phyloP scores from a whole-genome alignment of 1,140 invertebrate genomes.

The Procambarus virginalis region DNA sequence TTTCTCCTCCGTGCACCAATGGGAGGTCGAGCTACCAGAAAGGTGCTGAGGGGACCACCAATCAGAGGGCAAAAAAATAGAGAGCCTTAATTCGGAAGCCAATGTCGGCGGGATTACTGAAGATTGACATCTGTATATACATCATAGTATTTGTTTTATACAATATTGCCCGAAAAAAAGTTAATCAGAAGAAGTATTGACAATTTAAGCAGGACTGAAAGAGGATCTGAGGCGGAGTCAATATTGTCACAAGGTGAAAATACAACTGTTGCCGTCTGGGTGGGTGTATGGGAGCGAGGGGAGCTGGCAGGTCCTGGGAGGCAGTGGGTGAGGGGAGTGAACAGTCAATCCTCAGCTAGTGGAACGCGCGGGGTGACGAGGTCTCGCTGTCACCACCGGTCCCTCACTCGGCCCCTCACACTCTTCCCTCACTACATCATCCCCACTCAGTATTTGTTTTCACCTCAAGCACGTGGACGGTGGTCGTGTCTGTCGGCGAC shows the following conservation, averaged over 20 bases:
- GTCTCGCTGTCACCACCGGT: slow-evolving; percentile 46
- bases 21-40: neutral
- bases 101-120: slow-evolving; percentile 1
- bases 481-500: neutral
- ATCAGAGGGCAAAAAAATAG: slow-evolving; percentile 14
- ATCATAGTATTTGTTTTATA: neutral
- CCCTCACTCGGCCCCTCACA: neutral
- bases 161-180: neutral
- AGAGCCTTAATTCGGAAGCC: slow-evolving; percentile 37
- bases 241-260: no score
- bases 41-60: slow-evolving; percentile 30
- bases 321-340: slow-evolving; percentile 20
- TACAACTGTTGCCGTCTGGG: slow-evolving; percentile 25
- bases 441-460: neutral
- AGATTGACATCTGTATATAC: slow-evolving; percentile 14
- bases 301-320: slow-evolving; percentile 18
- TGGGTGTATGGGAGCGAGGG: slow-evolving; percentile 3
- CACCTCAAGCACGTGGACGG: neutral
- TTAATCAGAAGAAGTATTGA: neutral
- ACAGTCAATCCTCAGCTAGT: slow-evolving; percentile 59
- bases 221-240: neutral
- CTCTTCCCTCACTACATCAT: neutral
- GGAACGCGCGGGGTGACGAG: slow-evolving; percentile 22
- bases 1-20: neutral
- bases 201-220: no score